Percentiles rank a stretch among this genome's conserved stretches.
Evolutionary conservation across 2,888 invertebrate species (phyloP).

Genomic region (Lumbricus terrestris): DNA sequence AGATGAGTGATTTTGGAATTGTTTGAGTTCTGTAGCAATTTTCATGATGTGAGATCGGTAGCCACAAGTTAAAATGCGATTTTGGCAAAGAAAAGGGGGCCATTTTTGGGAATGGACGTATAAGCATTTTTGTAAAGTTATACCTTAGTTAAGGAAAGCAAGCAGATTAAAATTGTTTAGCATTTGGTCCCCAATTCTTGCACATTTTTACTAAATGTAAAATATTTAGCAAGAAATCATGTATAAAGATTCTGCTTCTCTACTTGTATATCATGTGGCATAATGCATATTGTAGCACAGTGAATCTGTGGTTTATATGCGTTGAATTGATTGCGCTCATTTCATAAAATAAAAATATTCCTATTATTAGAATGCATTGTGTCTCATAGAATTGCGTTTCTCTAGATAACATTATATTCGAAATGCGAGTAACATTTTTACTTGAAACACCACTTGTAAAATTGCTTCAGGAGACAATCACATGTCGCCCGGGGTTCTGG

Average conservation of each 20-base stretch:
- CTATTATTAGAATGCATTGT: neutral
- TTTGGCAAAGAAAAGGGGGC: too few species aligned
- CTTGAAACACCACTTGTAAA: neutral
- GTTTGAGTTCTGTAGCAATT: neutral
- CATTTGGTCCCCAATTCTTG: too few species aligned
- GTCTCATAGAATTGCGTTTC: neutral
- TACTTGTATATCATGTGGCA: too few species aligned
- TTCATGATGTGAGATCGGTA: neutral
- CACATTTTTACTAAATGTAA: too few species aligned
- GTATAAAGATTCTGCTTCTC: too few species aligned
- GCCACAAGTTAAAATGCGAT: neutral
- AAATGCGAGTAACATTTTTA: neutral
- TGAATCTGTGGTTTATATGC: too few species aligned
- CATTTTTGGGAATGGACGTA: too few species aligned
- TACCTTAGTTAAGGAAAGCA: neutral
- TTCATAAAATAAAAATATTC: too few species aligned
- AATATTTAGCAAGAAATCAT: too few species aligned
- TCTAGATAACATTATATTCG: neutral
- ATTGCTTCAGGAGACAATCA: slow-evolving; percentile 37
- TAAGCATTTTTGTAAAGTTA: neutral
- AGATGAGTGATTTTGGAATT: neutral
- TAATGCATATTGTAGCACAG: too few species aligned
- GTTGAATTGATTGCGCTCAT: too few species aligned
- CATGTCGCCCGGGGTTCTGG: slow-evolving; percentile 43
- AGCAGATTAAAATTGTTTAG: too few species aligned